Evolutionary conservation across 2,888 invertebrate species (phyloP), one percentile per base, ranked within the genome.

Genomic region (Pteria penguin): DNA sequence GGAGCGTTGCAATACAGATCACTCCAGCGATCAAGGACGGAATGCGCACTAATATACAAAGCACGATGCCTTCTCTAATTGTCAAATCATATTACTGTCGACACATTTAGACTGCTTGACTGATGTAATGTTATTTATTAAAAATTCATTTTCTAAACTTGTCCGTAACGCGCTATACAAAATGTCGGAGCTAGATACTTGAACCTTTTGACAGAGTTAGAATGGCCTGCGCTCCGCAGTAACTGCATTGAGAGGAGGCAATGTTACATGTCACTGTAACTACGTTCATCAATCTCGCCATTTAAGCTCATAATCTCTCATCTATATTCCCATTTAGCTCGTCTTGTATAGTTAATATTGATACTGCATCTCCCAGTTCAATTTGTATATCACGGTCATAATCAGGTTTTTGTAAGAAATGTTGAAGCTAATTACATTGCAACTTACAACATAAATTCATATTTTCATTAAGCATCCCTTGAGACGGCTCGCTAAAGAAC

Each of bases 401-500:
- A 71, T 61, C 63, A 63, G 52, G 62, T 52, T 71, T 71, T 54
- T 31, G 32, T 29, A 55, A 54, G 22, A 63, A 71, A 71, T 45
- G 61, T 63, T 52, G 61, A 54, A 55, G 52, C 52, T 71, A 71
- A 71, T 71, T 71, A 71, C 55, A 71, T 71, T 71, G 45, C 45
- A 45, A 31, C 63, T 71, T 52, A 62, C 62, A 52, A 71, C 63
- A 70, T 52, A 60, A 61, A 70, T 70, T 70, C 69, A 70, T 70
- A 70, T 61, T 71, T 71, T 71, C 63, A 71, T 71, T 71, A 63
- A 54, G 31, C 63, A 45, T 71, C 71, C 62, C 62, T 18, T n/a
- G 71, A 55, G 54, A 71, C 54, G 11, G 29, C 52, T 26, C 22
- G 31, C 52, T 26, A 61, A 29, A 71, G 45, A 71, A 36, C 31